Conservation (phyloP, 1,140 invertebrate genomes). For the Agraylea sexmaculata region DNA sequence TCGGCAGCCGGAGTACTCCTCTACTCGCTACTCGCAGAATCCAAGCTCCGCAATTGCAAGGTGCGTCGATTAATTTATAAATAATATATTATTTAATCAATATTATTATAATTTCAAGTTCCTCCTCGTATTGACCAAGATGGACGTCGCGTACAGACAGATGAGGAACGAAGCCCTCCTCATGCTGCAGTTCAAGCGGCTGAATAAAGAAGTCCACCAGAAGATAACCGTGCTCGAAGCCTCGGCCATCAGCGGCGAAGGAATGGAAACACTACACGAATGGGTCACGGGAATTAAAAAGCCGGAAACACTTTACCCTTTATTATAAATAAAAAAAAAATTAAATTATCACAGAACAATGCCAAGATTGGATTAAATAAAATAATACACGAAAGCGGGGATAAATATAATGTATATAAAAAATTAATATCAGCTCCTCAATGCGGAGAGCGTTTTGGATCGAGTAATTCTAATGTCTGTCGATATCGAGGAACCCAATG, state of each 20-base stretch:
- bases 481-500: no score
- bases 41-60: conserved; percentile 48
- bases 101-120: conserved; percentile 38
- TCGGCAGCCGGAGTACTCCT: conserved; percentile 64
- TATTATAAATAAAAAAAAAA: no score
- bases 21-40: conserved; percentile 60
- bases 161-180: conserved; percentile 71
- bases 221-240: conserved; percentile 56
- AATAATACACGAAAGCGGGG: no score
- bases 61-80: conserved; percentile 26
- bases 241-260: conserved; percentile 57
- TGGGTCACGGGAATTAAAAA: conserved; percentile 42
- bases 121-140: conserved; percentile 63
- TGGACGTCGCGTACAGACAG: conserved; percentile 69
- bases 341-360: no score
- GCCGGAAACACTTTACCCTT: conserved; percentile 11
- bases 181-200: conserved; percentile 57
- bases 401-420: no score
- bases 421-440: no score
- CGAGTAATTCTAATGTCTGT: no score
- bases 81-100: neutral
- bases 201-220: conserved; percentile 52
- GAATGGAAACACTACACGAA: conserved; percentile 50
- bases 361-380: no score
- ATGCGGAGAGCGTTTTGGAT: no score